Conservation (phyloP, 2,797 vertebrate species). For the Parambassis ranga region DNA sequence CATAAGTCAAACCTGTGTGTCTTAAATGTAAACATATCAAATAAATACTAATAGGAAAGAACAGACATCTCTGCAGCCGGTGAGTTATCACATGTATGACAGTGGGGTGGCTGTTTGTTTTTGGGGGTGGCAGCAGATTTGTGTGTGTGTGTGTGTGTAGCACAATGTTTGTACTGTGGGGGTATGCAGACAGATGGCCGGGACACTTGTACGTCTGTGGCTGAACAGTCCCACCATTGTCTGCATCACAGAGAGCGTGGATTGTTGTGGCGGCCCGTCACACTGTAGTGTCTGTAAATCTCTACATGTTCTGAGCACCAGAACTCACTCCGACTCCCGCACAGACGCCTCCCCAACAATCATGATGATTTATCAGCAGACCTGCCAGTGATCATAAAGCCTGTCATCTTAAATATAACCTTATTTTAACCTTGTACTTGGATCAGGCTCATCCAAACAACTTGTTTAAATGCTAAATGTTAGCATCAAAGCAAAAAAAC, state of each 20-base stretch:
- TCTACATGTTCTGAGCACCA: slow-evolving; percentile 52
- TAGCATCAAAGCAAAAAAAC: no score
- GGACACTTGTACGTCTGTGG: slow-evolving; percentile 76
- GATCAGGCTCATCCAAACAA: no score
- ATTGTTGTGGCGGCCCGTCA: slow-evolving; percentile 70
- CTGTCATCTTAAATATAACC: no score
- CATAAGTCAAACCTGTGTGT: no score
- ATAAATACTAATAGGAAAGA: no score
- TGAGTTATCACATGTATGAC: slow-evolving; percentile 33
- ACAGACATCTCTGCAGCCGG: neutral
- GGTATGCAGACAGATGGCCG: slow-evolving; percentile 80
- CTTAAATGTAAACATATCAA: no score
- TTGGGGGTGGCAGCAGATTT: slow-evolving; percentile 18
- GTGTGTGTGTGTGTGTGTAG: slow-evolving; percentile 41
- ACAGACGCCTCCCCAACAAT: slow-evolving; percentile 16
- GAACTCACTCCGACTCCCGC: slow-evolving; percentile 20
- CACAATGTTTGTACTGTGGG: slow-evolving; percentile 82
- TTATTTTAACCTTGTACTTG: no score
- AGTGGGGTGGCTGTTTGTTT: slow-evolving; percentile 38
- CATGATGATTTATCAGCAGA: no score
- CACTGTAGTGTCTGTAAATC: slow-evolving; percentile 75
- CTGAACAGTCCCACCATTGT: slow-evolving; percentile 79
- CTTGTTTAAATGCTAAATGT: no score
- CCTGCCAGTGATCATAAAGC: no score
- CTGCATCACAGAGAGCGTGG: slow-evolving; percentile 61